A percentile compares a stretch with the other conserved stretches of the same genome.
These are phyloP conservation scores for Cybosia mesomella DNA, from an alignment of 2,888 invertebrate genomes.

Conservation along the genomic window DNA sequence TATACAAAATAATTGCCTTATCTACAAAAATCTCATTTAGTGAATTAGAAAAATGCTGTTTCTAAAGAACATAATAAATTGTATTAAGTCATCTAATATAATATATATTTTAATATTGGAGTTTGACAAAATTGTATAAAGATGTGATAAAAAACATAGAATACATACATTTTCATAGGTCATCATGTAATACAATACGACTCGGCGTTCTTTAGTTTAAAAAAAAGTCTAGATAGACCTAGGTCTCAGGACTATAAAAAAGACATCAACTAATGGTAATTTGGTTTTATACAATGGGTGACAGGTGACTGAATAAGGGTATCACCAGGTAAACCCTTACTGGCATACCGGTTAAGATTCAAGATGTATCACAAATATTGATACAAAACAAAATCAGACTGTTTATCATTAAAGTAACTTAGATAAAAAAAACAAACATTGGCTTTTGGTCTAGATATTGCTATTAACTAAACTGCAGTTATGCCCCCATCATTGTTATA, in stretches of 20 bases:
- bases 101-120: background rate
- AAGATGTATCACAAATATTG: background rate
- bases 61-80: constrained; percentile 20
- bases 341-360: too few species aligned
- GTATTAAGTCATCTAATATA: background rate
- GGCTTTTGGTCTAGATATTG: background rate
- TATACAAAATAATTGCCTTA: constrained; percentile 54
- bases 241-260: too few species aligned
- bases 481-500: background rate
- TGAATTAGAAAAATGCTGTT: constrained; percentile 29
- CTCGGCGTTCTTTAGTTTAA: background rate
- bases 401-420: background rate
- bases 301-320: too few species aligned
- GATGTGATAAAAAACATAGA: background rate
- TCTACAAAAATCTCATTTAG: constrained; percentile 50
- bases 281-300: too few species aligned
- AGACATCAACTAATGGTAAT: too few species aligned
- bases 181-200: too few species aligned
- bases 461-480: background rate
- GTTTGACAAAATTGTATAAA: background rate
- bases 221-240: too few species aligned
- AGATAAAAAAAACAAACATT: background rate
- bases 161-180: too few species aligned
- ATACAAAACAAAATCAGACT: background rate
- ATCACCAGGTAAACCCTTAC: too few species aligned